Conservation (phyloP, 2,797 vertebrate genomes). For the Clarias pachynema region DNA sequence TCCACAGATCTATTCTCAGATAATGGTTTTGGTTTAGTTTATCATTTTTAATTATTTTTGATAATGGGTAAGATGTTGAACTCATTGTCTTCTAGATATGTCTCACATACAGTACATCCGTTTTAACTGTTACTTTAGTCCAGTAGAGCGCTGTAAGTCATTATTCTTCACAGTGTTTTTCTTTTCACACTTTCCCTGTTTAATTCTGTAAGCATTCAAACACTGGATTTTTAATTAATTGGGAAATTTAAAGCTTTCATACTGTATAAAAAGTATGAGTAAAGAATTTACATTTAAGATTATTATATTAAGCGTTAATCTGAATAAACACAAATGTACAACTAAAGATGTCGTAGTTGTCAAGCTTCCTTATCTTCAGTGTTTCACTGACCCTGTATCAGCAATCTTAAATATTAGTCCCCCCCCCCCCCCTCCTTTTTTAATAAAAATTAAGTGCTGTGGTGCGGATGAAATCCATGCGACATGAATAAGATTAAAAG, state of each 20-base stretch:
- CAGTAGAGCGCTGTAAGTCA: background rate
- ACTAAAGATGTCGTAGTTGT: background rate
- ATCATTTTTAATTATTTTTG: background rate
- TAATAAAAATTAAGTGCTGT: background rate
- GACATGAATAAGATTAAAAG: background rate
- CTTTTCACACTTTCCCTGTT: background rate
- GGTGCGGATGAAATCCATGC: background rate
- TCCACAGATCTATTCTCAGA: background rate
- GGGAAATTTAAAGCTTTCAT: background rate
- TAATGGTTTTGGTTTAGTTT: background rate
- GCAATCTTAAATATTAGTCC: background rate
- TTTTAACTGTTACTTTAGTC: background rate
- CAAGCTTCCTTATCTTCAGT: background rate
- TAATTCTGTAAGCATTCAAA: background rate
- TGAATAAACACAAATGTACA: background rate
- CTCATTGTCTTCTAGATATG: background rate
- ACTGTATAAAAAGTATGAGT: background rate
- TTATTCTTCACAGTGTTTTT: background rate
- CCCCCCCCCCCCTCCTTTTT: background rate
- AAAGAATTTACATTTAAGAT: background rate
- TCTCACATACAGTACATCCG: background rate
- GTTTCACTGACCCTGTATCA: background rate
- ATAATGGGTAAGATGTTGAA: background rate
- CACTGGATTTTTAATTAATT: background rate
- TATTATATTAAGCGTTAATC: background rate